These are phyloP conservation scores for Zaprionus lineosus DNA, from an alignment of 2,888 invertebrate genomes.

Conservation along the genomic window DNA sequence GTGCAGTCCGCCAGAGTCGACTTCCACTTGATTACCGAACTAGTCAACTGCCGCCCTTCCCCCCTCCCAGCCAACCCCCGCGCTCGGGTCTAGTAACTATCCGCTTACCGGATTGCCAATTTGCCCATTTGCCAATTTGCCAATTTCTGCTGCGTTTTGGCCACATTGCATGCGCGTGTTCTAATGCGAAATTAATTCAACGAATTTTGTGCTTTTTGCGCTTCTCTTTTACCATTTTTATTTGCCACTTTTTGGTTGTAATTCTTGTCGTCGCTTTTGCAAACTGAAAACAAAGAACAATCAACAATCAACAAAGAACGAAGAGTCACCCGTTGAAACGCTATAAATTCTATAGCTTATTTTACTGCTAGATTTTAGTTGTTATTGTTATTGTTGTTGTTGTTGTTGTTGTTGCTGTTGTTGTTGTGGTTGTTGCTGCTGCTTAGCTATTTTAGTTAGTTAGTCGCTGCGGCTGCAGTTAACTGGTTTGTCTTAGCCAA, in stretches of 20 bases:
- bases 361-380: conserved; percentile 61
- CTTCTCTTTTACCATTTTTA: conserved; percentile 22
- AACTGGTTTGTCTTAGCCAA: conserved; percentile 60
- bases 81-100: conserved; percentile 10
- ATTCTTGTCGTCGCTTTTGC: conserved; percentile 24
- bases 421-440: too few species aligned
- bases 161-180: conserved; percentile 73
- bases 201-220: conserved; percentile 29
- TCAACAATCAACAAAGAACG: too few species aligned
- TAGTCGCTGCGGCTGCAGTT: conserved; percentile 43
- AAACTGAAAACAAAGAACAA: conserved; percentile 47
- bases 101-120: conserved; percentile 45
- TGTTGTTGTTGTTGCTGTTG: conserved; percentile 9
- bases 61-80: background rate
- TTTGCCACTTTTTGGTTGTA: conserved; percentile 16
- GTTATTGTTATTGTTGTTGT: conserved; percentile 48
- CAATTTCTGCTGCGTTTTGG: conserved; percentile 61
- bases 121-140: conserved; percentile 31
- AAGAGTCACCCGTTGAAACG: conserved; percentile 9
- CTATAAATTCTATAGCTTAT: conserved; percentile 57
- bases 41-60: conserved; percentile 14
- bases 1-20: conserved; percentile 39
- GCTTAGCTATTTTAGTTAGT: too few species aligned
- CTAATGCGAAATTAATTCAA: conserved; percentile 77
- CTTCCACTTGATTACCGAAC: conserved; percentile 32